Percentiles rank a stretch among this genome's conserved stretches.
Conservation (phyloP, 2,113 vertebrate species). For the Planiliza haematocheilus region DNA sequence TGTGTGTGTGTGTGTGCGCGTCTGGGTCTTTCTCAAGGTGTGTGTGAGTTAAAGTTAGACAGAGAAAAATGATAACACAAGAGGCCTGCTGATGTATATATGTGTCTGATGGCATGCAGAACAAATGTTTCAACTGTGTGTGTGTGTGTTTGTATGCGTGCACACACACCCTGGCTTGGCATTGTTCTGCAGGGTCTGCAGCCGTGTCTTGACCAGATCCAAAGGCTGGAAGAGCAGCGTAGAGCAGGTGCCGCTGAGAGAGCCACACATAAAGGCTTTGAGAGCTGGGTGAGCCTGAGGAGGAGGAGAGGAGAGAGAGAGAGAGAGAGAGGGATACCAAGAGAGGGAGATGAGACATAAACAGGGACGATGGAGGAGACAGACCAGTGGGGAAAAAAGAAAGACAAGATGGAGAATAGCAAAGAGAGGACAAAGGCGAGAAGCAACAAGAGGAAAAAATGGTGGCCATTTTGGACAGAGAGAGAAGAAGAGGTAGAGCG, state of each 20-base stretch:
- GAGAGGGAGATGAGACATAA: too few species aligned
- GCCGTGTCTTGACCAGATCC: conserved; percentile 94
- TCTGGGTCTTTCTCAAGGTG: too few species aligned
- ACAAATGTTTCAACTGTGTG: neutral
- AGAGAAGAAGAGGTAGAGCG: neutral
- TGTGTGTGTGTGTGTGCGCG: neutral
- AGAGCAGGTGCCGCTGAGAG: conserved; percentile 95
- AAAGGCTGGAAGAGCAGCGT: conserved; percentile 96
- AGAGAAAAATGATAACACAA: neutral
- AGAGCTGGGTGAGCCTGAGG: conserved; percentile 91
- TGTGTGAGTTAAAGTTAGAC: neutral
- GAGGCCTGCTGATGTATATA: conserved; percentile 4
- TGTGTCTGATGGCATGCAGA: neutral
- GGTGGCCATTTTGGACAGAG: neutral
- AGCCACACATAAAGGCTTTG: conserved; percentile 96
- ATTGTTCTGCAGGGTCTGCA: conserved; percentile 89
- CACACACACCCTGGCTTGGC: conserved; percentile 77
- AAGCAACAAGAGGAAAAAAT: neutral
- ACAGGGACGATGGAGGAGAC: neutral
- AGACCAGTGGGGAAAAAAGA: neutral
- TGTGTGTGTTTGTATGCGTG: neutral
- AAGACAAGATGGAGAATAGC: neutral
- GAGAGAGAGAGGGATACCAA: neutral
- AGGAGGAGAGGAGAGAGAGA: neutral
- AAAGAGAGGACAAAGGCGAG: neutral